phyloP scores from a whole-genome alignment of 2,113 vertebrate species.

The Nicator chloris region DNA sequence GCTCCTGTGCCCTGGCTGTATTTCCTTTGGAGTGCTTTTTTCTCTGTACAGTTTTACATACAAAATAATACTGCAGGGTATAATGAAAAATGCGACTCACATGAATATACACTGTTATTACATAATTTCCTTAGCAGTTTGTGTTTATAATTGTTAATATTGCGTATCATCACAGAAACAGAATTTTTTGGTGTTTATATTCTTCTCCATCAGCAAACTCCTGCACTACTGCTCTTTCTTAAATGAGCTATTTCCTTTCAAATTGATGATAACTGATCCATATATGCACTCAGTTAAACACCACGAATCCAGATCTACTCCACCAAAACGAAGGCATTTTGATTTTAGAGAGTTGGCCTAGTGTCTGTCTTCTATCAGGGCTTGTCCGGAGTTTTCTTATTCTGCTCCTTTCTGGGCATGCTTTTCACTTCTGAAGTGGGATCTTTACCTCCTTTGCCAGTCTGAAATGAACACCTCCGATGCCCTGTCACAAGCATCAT shows the following conservation, averaged over 20 bases:
- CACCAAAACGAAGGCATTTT: background rate
- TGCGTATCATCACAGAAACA: background rate
- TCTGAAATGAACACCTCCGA: background rate
- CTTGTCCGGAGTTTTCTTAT: background rate
- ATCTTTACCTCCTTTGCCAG: background rate
- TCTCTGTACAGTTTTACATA: background rate
- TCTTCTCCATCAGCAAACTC: background rate
- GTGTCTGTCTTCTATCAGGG: background rate
- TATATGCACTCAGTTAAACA: background rate
- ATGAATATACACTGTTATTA: background rate
- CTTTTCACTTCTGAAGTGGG: background rate
- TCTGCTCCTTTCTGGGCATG: background rate
- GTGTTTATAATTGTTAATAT: background rate
- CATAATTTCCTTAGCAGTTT: background rate
- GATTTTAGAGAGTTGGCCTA: background rate
- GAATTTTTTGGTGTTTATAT: background rate
- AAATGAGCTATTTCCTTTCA: background rate
- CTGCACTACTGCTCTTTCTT: background rate
- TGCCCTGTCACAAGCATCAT: background rate
- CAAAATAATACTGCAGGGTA: background rate
- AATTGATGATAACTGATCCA: background rate
- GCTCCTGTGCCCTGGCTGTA: background rate
- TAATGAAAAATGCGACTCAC: background rate
- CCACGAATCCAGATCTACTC: background rate
- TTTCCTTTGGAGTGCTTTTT: background rate